Conservation (phyloP, 2,113 vertebrate species). For the Picathartes gymnocephalus region DNA sequence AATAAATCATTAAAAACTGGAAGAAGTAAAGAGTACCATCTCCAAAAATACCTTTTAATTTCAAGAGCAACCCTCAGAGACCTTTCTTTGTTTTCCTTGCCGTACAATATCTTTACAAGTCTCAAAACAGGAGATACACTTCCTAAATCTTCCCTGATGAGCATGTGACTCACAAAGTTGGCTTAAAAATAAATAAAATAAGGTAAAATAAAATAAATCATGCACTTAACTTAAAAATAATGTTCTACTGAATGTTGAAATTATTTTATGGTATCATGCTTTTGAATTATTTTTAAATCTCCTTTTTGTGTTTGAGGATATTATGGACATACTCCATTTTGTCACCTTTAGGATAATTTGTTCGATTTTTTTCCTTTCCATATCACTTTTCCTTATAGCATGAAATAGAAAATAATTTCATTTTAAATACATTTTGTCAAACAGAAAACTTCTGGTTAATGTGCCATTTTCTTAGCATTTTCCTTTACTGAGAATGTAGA, state of each 20-base stretch:
- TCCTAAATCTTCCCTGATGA: neutral
- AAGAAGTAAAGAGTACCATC: neutral
- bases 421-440: neutral
- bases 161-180: neutral
- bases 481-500: neutral
- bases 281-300: neutral
- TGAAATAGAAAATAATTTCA: neutral
- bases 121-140: neutral
- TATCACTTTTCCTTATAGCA: neutral
- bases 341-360: neutral
- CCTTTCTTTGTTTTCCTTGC: neutral
- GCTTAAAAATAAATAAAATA: neutral
- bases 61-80: neutral
- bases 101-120: neutral
- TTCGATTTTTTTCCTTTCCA: neutral
- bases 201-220: neutral
- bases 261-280: neutral
- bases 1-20: neutral
- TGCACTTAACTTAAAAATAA: neutral
- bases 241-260: neutral
- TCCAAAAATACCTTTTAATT: neutral
- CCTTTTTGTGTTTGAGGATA: neutral
- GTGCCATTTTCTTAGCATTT: neutral
- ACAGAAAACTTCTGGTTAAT: neutral
- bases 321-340: neutral